Conservation (phyloP, 2,113 vertebrate genomes). For the Strix aluco region DNA sequence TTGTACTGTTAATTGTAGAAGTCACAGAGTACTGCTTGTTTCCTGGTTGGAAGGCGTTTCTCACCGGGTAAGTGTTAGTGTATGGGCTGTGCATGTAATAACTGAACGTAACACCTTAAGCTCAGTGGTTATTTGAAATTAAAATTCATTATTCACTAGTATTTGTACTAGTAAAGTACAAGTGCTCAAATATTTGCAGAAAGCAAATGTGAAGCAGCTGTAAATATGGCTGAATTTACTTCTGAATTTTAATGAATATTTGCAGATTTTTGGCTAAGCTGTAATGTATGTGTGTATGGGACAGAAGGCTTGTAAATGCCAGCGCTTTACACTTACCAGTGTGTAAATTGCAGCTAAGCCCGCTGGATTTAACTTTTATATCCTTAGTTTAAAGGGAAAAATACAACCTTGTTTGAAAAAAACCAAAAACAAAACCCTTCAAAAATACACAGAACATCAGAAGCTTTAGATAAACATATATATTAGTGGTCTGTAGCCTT, state of each 20-base stretch:
- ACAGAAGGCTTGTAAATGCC: not conserved
- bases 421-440: not conserved
- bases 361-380: not conserved
- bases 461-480: not conserved
- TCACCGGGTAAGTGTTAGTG: not conserved
- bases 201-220: not conserved
- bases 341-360: not conserved
- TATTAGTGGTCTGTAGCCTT: not conserved
- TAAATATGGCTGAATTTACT: not conserved
- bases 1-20: not conserved
- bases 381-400: not conserved
- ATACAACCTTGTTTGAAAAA: not conserved
- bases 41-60: not conserved
- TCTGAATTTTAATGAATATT: not conserved
- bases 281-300: not conserved
- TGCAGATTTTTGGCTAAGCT: not conserved
- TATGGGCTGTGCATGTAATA: rapidly evolving
- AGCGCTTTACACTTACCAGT: not conserved
- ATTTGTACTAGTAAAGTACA: not conserved
- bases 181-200: conserved; percentile 47
- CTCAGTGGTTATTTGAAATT: not conserved
- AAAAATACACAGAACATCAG: not conserved
- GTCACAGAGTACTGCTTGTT: not conserved
- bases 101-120: rapidly evolving
- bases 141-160: not conserved